Evolutionary conservation across 2,797 vertebrate genomes (phyloP).

Genomic region (Leontopithecus rosalia): DNA sequence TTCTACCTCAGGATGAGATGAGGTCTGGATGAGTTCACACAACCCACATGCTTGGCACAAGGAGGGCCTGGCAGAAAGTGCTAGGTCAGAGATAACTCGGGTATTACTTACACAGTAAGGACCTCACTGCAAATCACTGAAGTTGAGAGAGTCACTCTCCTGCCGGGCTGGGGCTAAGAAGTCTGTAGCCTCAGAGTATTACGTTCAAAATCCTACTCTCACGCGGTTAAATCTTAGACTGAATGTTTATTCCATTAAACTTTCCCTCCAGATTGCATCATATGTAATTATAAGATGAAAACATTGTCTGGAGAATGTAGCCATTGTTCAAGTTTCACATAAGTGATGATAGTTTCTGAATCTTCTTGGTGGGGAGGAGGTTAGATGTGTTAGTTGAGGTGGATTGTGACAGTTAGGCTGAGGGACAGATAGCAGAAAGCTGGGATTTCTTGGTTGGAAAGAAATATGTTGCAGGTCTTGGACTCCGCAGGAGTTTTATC

Average conservation of each 20-base stretch:
- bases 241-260: conserved; percentile 59
- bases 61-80: background rate
- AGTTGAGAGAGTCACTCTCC: background rate
- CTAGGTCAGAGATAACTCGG: background rate
- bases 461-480: background rate
- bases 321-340: conserved; percentile 61
- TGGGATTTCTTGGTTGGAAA: conserved; percentile 35
- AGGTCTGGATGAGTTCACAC: background rate
- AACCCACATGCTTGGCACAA: background rate
- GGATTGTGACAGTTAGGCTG: background rate
- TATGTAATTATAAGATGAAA: conserved; percentile 40
- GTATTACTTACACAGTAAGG: background rate
- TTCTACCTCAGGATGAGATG: background rate
- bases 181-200: background rate
- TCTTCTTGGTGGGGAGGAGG: conserved; percentile 12
- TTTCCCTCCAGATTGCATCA: conserved; percentile 42
- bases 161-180: background rate
- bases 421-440: conserved; percentile 35
- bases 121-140: background rate
- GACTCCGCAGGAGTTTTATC: background rate
- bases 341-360: conserved; percentile 38
- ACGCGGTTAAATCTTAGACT: conserved; percentile 24
- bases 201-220: conserved; percentile 38
- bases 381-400: conserved; percentile 54
- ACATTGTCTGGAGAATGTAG: conserved; percentile 61